Evolutionary conservation across 2,888 invertebrate species (phyloP), one percentile per base, ranked within the genome.

Genomic region (Macrophya alboannulata): DNA sequence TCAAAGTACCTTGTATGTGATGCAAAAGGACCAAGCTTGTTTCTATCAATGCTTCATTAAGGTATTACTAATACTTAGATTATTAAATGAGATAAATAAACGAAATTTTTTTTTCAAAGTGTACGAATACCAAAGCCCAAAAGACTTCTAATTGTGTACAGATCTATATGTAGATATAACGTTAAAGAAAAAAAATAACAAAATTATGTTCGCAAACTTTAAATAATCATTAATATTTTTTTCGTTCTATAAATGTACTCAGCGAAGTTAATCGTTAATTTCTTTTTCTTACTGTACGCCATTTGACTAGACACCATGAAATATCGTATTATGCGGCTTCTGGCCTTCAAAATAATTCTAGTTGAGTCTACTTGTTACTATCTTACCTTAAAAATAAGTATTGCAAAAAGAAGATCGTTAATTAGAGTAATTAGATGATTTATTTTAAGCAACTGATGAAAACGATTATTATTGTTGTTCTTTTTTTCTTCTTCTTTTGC

Each of bases 271-370:
- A 48, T 77, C 68, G 9, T 68, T 15, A 9, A 31, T 15, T 83
- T 82, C 43, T 21, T 5, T 68, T 83, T 68, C 45, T 48, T 83
- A 83, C 31, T 68, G 51, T 83, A 68, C 68, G 48, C 40, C 68
- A 15, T 83, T 68, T 83, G 83, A 83, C 83, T 83, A 83, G 83
- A 83, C 51, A 83, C 71, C 83, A 68, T 83, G 48, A 83, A 83
- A 77, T 77, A 77, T 77, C 55, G 55, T 31, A 65, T 68, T 68
- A 68, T 68, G 71, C 71, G 48, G 31, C 48, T 51, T 83, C 68
- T 68, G 83, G 83, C 25, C 15, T 65, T 83, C 37, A 17, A 65
- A 68, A 83, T 83, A 83, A 48, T 83, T 71, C 71, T 83, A 65
- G 12, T 68, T 71, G 68, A 48, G 45, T 68, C 9, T 48, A 40